Conservation (phyloP, 2,113 vertebrate species). For the Phylloscopus trochilus region DNA sequence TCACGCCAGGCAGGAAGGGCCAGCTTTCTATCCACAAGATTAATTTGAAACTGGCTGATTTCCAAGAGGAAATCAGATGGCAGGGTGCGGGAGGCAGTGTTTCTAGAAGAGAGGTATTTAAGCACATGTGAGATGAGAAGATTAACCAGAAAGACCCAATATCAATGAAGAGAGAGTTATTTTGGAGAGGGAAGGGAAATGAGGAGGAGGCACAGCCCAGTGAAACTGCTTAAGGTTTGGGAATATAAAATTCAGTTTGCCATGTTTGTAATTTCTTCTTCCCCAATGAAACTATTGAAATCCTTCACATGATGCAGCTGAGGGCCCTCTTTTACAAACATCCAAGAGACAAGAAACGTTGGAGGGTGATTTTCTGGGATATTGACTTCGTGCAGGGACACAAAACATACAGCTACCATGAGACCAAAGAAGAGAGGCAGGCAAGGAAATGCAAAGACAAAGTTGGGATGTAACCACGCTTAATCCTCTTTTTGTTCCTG, state of each 20-base stretch:
- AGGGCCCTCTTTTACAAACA: background rate
- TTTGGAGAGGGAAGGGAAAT: background rate
- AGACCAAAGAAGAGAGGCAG: background rate
- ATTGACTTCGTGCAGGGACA: background rate
- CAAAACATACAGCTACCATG: background rate
- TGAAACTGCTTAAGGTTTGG: background rate
- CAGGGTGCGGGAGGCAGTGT: background rate
- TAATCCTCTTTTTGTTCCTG: background rate
- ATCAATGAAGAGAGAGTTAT: background rate
- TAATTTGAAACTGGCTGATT: constrained; percentile 17
- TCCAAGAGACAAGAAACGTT: background rate
- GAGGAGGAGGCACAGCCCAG: background rate
- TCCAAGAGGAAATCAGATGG: constrained; percentile 24
- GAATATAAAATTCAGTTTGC: background rate
- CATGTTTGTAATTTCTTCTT: background rate
- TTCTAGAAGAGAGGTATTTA: background rate
- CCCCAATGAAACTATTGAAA: background rate
- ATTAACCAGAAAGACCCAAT: background rate
- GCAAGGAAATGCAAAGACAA: background rate
- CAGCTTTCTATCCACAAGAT: background rate
- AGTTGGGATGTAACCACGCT: background rate
- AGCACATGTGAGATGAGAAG: background rate
- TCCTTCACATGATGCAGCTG: background rate
- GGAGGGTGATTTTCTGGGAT: background rate
- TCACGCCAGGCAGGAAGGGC: background rate